Evolutionary conservation across 2,888 invertebrate species (phyloP).

Genomic region (Cryptocheilus praepositus): DNA sequence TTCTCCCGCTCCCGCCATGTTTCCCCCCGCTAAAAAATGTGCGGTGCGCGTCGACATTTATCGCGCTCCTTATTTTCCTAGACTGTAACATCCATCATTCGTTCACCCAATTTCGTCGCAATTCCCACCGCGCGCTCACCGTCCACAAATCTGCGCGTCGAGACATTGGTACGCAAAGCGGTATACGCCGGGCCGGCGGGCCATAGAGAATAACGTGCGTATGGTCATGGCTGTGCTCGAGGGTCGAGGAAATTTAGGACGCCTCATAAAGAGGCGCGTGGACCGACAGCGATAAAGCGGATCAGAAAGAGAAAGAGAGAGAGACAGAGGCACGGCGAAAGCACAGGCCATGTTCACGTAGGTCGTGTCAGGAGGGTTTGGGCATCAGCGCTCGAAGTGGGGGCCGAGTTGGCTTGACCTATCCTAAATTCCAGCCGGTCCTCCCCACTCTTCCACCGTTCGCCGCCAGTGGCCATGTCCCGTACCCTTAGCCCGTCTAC

Average conservation of each 20-base stretch:
- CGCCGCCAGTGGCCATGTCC: constrained; percentile 12
- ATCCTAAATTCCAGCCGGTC: constrained; percentile 64
- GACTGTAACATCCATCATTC: too few relatives aligned
- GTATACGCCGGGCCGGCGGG: too few relatives aligned
- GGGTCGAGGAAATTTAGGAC: constrained; percentile 28
- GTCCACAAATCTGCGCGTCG: too few relatives aligned
- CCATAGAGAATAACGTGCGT: too few relatives aligned
- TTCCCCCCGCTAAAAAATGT: too few relatives aligned
- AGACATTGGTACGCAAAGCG: too few relatives aligned
- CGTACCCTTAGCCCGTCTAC: constrained; percentile 27
- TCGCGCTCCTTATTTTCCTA: too few relatives aligned
- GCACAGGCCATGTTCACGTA: background rate
- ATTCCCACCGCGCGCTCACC: too few relatives aligned
- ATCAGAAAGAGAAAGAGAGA: constrained; percentile 1
- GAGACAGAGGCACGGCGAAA: constrained; percentile 13
- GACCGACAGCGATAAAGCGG: constrained; percentile 20
- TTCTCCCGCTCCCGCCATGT: too few relatives aligned
- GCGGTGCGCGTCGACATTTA: too few relatives aligned
- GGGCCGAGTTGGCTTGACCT: constrained; percentile 52
- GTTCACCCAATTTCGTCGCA: too few relatives aligned
- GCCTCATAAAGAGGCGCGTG: constrained; percentile 26
- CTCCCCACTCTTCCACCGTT: constrained; percentile 30
- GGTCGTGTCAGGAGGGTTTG: background rate
- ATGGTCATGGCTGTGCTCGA: constrained; percentile 5
- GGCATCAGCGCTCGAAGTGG: background rate